phyloP scores from a whole-genome alignment of 2,113 vertebrate genomes.

The Odobenus rosmarus region DNA sequence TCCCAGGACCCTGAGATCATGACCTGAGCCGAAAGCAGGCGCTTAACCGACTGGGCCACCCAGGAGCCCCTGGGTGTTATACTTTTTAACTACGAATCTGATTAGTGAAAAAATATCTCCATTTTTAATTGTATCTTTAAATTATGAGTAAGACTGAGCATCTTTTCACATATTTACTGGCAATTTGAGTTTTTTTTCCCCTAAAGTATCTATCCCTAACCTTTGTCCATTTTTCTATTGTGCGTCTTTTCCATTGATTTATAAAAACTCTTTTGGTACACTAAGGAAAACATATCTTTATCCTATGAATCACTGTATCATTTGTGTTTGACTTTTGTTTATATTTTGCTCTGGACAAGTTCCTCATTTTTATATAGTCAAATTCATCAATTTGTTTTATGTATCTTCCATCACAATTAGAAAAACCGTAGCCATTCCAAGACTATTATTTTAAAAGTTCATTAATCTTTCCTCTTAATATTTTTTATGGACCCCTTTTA shows the following conservation, averaged over 20 bases:
- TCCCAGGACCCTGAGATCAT: neutral
- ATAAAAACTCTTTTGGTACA: neutral
- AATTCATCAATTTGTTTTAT: neutral
- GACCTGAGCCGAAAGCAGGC: neutral
- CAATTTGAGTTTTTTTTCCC: neutral
- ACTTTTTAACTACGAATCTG: neutral
- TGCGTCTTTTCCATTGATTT: neutral
- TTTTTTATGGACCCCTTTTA: neutral
- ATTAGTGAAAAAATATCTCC: neutral
- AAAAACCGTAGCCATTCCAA: neutral
- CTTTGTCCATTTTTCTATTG: neutral
- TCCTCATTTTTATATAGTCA: neutral
- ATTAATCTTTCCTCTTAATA: neutral
- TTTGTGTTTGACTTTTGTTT: neutral
- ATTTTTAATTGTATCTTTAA: neutral
- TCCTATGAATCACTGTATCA: neutral
- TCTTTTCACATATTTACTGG: neutral
- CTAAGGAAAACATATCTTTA: neutral
- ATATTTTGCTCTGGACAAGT: neutral
- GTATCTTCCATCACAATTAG: neutral
- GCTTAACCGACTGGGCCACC: neutral
- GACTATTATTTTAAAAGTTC: constrained; percentile 9
- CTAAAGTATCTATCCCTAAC: neutral
- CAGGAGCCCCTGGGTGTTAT: neutral
- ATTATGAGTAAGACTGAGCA: neutral